These are phyloP conservation scores for Lycocorax pyrrhopterus DNA, from an alignment of 2,113 vertebrate genomes.

Conservation along the genomic window DNA sequence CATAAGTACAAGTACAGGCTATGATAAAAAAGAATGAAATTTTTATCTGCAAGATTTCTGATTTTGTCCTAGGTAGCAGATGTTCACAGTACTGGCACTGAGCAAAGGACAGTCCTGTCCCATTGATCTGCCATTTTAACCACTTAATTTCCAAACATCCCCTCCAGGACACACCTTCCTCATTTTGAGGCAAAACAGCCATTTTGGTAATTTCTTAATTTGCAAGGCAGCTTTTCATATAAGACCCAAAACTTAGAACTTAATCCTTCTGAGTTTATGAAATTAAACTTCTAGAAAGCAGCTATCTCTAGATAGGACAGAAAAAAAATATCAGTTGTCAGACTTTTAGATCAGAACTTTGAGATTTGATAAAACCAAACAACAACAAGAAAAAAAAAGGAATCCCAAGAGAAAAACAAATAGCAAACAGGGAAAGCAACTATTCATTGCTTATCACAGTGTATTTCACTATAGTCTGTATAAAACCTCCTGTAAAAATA, in stretches of 20 bases:
- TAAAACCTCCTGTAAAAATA: neutral
- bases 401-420: neutral
- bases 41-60: neutral
- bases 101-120: neutral
- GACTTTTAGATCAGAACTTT: neutral
- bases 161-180: neutral
- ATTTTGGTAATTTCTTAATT: neutral
- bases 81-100: neutral
- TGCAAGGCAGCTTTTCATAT: neutral
- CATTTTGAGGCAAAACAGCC: neutral
- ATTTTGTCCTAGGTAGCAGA: neutral
- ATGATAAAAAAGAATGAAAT: neutral
- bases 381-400: neutral
- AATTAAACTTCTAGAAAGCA: neutral
- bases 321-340: neutral
- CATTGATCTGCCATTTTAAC: neutral
- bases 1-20: neutral
- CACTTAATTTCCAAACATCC: neutral
- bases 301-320: neutral
- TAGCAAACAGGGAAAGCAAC: neutral
- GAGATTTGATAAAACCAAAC: neutral
- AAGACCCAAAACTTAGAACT: neutral
- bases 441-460: neutral
- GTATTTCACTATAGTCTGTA: neutral
- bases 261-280: neutral